These are phyloP conservation scores for Cheilosia vulpina DNA, from an alignment of 2,888 invertebrate species.

Conservation along the genomic window DNA sequence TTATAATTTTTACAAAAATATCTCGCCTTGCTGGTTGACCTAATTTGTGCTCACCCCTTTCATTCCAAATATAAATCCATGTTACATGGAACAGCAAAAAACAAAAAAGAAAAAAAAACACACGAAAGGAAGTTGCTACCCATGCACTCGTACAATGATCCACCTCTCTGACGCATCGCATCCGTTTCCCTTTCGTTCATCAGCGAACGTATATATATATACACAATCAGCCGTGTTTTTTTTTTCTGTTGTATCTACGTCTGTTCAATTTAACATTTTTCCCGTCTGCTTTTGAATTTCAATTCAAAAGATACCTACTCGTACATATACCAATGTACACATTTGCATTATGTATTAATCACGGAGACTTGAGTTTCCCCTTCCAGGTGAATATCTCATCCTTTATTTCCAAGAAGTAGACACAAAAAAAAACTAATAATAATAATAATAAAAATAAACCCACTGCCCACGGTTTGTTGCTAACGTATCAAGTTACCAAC, in stretches of 20 bases:
- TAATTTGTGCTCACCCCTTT: constrained; percentile 45
- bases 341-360: constrained; percentile 27
- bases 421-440: constrained; percentile 9
- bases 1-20: constrained; percentile 10
- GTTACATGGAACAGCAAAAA: constrained; percentile 8
- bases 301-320: constrained; percentile 8
- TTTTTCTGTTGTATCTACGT: background rate
- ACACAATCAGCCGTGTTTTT: constrained; percentile 10
- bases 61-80: constrained; percentile 48
- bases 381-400: constrained; percentile 51
- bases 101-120: no score
- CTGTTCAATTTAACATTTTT: constrained; percentile 24
- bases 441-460: background rate
- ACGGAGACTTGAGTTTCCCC: constrained; percentile 7
- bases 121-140: constrained; percentile 40
- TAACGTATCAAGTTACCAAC: constrained; percentile 31
- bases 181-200: constrained; percentile 70
- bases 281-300: constrained; percentile 40
- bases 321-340: background rate
- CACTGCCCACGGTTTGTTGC: constrained; percentile 26
- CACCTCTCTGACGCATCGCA: constrained; percentile 55
- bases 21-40: constrained; percentile 43
- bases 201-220: constrained; percentile 20
- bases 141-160: constrained; percentile 20
- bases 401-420: constrained; percentile 38